A percentile compares a stretch with the other conserved stretches of the same genome.
phyloP scores from a whole-genome alignment of 2,113 vertebrate species.

The Taxidea taxus region DNA sequence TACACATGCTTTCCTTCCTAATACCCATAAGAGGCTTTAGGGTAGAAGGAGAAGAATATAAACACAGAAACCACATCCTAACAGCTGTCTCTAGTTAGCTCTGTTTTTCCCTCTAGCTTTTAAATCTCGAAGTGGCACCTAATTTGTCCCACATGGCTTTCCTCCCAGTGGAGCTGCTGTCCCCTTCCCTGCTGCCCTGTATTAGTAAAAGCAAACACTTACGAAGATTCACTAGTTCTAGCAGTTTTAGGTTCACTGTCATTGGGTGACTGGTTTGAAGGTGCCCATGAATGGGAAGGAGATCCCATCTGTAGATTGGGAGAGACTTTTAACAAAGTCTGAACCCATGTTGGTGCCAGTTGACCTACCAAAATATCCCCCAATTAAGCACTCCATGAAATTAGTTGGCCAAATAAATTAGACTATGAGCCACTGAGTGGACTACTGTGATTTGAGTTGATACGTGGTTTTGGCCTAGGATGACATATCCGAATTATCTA shows the following conservation, averaged over 20 bases:
- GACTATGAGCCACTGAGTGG: not conserved
- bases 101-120: conserved; percentile 52
- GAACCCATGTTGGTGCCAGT: not conserved
- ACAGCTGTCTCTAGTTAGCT: conserved; percentile 82
- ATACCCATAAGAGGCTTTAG: conserved; percentile 70
- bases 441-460: not conserved
- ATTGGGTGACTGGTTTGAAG: conserved; percentile 76
- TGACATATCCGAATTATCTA: not conserved
- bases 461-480: not conserved
- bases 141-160: conserved; percentile 89
- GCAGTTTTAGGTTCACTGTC: conserved; percentile 80
- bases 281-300: conserved; percentile 68
- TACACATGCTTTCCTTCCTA: conserved; percentile 65
- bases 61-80: conserved; percentile 84
- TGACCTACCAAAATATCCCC: not conserved
- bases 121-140: conserved; percentile 80
- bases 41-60: conserved; percentile 72
- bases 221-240: conserved; percentile 79
- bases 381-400: not conserved
- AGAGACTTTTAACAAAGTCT: not conserved
- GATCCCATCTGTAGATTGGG: conserved; percentile 11
- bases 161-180: conserved; percentile 69
- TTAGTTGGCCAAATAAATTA: not conserved
- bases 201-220: conserved; percentile 79
- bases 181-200: conserved; percentile 72